These are phyloP conservation scores for Siniperca obscura DNA, from an alignment of 2,797 vertebrate genomes.

Conservation along the genomic window DNA sequence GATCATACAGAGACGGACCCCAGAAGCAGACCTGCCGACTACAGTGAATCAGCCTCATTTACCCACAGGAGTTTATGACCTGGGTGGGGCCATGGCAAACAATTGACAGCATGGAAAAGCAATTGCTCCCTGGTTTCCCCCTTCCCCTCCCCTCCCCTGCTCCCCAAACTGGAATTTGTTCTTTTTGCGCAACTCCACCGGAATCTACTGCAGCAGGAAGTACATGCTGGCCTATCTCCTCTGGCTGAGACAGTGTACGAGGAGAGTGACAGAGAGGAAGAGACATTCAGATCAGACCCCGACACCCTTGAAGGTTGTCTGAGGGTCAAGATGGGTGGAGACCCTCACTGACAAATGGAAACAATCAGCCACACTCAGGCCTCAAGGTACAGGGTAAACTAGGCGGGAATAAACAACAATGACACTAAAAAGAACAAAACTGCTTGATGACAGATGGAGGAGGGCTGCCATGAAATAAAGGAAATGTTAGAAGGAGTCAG, in stretches of 20 bases:
- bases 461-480: conserved; percentile 2
- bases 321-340: conserved; percentile 45
- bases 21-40: conserved; percentile 26
- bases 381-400: background rate
- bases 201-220: conserved; percentile 68
- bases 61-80: conserved; percentile 50
- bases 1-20: background rate
- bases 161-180: conserved; percentile 72
- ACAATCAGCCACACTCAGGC: conserved; percentile 10
- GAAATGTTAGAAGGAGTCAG: conserved; percentile 37
- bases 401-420: conserved; percentile 30
- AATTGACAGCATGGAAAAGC: conserved; percentile 62
- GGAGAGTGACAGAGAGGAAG: conserved; percentile 17
- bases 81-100: conserved; percentile 63
- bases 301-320: conserved; percentile 17
- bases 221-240: conserved; percentile 52
- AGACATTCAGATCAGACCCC: conserved; percentile 6
- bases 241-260: background rate
- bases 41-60: conserved; percentile 24
- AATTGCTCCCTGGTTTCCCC: conserved; percentile 26
- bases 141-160: conserved; percentile 21
- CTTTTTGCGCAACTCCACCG: conserved; percentile 50
- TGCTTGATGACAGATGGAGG: conserved; percentile 1
- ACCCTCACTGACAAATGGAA: conserved; percentile 35
- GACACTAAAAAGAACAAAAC: conserved; percentile 12